A percentile compares a stretch with the other conserved stretches of the same genome.
Evolutionary conservation across 35 echinoderm and acorn worm species (phyloP).

Genomic region (Chiridota heheva): DNA sequence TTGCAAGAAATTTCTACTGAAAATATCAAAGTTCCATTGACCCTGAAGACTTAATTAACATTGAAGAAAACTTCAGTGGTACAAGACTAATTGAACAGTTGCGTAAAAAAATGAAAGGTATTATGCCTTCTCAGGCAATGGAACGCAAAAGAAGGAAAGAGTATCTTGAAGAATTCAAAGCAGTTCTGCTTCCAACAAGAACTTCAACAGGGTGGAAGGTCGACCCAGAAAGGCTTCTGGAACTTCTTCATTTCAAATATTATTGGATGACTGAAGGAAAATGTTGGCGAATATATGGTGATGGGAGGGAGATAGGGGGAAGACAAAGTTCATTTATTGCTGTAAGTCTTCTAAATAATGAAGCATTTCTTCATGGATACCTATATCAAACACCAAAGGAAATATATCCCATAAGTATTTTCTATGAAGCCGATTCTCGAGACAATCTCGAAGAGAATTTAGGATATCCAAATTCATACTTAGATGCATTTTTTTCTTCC

Average conservation of each 20-base stretch:
- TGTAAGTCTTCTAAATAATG: conserved; percentile 19
- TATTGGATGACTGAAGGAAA: neutral
- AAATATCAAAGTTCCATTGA: no score
- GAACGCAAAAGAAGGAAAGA: neutral
- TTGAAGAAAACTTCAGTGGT: conserved; percentile 5
- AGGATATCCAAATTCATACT: neutral
- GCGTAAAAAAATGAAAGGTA: neutral
- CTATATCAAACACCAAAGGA: conserved; percentile 14
- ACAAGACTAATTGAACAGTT: neutral
- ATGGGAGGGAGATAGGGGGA: conserved; percentile 36
- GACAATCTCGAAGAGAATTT: conserved; percentile 49
- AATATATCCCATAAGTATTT: conserved; percentile 18
- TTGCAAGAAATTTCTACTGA: no score
- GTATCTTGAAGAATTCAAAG: neutral
- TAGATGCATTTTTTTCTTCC: neutral
- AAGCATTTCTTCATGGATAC: conserved; percentile 1
- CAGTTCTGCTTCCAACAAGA: neutral
- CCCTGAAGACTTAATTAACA: neutral
- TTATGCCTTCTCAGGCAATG: neutral
- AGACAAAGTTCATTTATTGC: neutral
- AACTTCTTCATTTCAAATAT: conserved; percentile 3
- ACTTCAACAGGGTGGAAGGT: conserved; percentile 3
- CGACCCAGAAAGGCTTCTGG: neutral
- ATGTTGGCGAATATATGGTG: conserved; percentile 3
- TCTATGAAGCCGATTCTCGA: conserved; percentile 33